Evolutionary conservation across 1,140 invertebrate genomes (phyloP), one percentile per base, ranked within the genome.

Genomic region (Grapholita molesta): DNA sequence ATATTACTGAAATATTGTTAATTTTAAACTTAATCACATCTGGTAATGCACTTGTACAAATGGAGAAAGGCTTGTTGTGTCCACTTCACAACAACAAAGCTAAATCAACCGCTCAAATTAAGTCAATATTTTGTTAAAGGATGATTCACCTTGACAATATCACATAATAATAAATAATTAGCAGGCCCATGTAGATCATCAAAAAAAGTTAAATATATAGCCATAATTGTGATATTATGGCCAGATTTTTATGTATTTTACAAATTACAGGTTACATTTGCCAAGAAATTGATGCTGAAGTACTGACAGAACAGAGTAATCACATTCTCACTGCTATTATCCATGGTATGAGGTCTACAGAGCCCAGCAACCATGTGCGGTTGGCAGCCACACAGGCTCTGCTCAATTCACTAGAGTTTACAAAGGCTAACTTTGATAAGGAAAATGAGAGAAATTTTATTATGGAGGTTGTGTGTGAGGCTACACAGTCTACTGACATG

Each of bases 381-480:
- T 93, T 99, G 57, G 99, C 99, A 32, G 99, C 99, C 4, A 99
- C 99, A 11, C 98, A 96, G 82, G 99, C 99, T 7, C 93, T 99
- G 12, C 94, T 98, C n/a, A 99, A 99, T 91, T 99, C 99, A 0
- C 90, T 99, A 23, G 99, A 99, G 93, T 99, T 99, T 84, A 99
- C 99, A 6, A 97, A 97, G 93, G 97, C 97, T 12, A 99, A 99
- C 92, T 99, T 99, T 93, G 98, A 99, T 77, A 98, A 97, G 89
- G 98, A 99, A 93, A 95, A 95, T 72, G 99, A 99, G 92, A 93
- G 99, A 77, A 99, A 99, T 91, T 99, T 98, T 85, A 99, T 99
- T 48, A 99, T 99, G 99, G 98, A 99, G 94, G 98, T 99, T 24
- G 98, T 99, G 8, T 99, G 99, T 88, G 96, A 97, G 91, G 96